Base-by-base conservation (phyloP, 2,113 vertebrate species). In the Halcyon malimbica region DNA sequence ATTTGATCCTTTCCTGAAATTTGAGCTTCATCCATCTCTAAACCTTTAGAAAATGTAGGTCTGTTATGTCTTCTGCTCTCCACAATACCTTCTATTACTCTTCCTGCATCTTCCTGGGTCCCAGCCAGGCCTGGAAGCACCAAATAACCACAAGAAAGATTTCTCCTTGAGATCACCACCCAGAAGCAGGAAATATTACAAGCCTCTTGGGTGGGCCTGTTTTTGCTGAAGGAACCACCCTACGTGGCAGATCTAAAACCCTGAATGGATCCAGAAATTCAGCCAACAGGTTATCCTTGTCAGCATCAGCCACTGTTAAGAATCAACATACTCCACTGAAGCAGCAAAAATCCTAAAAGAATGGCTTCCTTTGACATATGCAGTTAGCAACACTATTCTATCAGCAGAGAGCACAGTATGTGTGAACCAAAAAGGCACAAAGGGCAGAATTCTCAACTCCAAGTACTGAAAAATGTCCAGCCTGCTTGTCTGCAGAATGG, bases 111-210 rank as follows among this genome's bases (percentile, higher is more conserved):
- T 87, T 65, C 37, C 81, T 97, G 92, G 81, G 70, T 65, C n/a
- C 18, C 54, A 84, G 83, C 94, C 86, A 94, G 81, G 89, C 74
- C 83, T 95, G 50, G 57, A 89, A 96, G 91, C 87, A 84, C 37
- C 50, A 82, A 87, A 65, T 56, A 94, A 95, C 87, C 83, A 70
- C 95, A 94, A 83, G 62, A 79, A 76, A 95, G 91, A 94, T 84
- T 62, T 39, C 4, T 94, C 28, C 46, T 59, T 54, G 39, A 90
- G 90, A 96, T 96, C 94, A 89, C 91, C 94, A 94, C 83, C 89
- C 92, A 94, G 70, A 33, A 96, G 89, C 59, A 94, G 93, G 77
- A 94, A 93, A 75, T 33, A 68, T 5, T 10, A 26, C 5, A 6
- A 89, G 63, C 89, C 74, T 78, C 46, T 63, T 85, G 87, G 83